Evolutionary conservation across 1,140 invertebrate genomes (phyloP), one percentile per base, ranked within the genome.

Genomic region (Lysiphlebus fabarum): DNA sequence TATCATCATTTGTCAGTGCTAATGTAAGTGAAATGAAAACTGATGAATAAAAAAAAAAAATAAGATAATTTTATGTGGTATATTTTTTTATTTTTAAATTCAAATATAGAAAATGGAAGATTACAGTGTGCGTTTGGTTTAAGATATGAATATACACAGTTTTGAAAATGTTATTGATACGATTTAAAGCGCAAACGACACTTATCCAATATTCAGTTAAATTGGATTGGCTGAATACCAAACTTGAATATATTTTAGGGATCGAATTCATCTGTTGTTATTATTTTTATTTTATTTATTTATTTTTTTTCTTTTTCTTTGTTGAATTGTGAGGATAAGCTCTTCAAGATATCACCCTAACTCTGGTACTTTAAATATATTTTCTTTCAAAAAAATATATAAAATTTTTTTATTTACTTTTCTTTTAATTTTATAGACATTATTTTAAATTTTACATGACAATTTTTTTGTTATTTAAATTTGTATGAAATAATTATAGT

Each of bases 141-240:
- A 26, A 26, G 17, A 26, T 26, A 26, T 26, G 17, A 26, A 26
- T 26, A 49, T 49, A 49, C 47, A 49, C 40, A 14, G 34, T 45
- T 41, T 42, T 56, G 43, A 47, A 53, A 58, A 62, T 53, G 42
- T 62, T 62, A 56, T 61, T 53, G 54, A 61, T 53, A 54, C 58
- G 56, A 62, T 62, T 65, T 59, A 65, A 65, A 65, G 49, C 44
- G 40, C 54, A 57, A 65, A 58, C 56, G 61, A 65, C 49, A 61
- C 58, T 56, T 54, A 55, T 48, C 49, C 53, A 53, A 59, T 65
- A 63, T 59, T 43, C 56, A 49, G n/a, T 55, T 51, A 65, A 61
- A 65, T 65, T 65, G 59, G 61, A 65, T 65, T 63, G 64, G 61
- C 59, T 48, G 53, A 11, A 58, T 36, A 61, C 56, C 64, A 63